Conservation (phyloP, 2,113 vertebrate species). For the Halcyon senegalensis region DNA sequence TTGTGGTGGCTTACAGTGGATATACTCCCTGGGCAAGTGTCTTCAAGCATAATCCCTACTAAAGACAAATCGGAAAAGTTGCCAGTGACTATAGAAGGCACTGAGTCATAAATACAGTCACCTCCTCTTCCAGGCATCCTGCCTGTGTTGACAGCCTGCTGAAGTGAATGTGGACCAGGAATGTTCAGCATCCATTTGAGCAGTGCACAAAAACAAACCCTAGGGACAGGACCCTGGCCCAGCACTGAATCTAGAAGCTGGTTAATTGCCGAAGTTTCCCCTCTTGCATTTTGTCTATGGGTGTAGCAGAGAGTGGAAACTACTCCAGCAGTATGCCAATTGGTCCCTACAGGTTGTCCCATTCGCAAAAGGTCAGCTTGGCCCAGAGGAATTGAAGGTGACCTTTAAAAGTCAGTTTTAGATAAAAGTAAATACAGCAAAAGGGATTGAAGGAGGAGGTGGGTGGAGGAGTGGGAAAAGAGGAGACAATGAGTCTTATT, state of each 20-base stretch:
- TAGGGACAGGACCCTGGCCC: neutral
- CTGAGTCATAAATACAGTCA: neutral
- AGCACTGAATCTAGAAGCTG: neutral
- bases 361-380: neutral
- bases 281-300: neutral
- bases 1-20: neutral
- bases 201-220: neutral
- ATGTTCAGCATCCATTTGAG: neutral
- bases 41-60: neutral
- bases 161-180: accelerated
- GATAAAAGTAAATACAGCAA: neutral
- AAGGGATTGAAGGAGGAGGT: no score
- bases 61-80: neutral
- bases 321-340: neutral
- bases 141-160: neutral
- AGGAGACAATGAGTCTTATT: neutral
- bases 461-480: no score
- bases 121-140: neutral
- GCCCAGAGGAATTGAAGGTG: neutral
- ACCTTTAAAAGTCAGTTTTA: neutral
- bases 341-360: accelerated
- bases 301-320: neutral
- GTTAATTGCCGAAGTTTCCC: neutral
- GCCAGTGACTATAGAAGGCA: neutral
- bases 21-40: neutral